Evolutionary conservation across 2,113 vertebrate species (phyloP).

Genomic region (Tenebrosternarchus preto): DNA sequence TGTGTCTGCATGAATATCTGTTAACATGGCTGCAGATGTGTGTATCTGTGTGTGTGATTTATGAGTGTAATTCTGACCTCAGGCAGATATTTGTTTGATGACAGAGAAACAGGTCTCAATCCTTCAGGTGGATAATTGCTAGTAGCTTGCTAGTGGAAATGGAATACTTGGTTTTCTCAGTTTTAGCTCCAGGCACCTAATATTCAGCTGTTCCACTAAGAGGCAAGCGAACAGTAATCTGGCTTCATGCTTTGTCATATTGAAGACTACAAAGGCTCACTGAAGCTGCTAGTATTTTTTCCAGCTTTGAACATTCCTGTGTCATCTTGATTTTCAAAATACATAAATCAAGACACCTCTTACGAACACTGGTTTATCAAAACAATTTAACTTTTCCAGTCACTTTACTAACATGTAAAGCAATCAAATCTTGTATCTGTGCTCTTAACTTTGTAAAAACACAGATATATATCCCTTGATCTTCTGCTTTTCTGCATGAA

Average conservation of each 20-base stretch:
- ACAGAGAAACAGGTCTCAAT: constrained; percentile 75
- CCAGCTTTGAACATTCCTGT: neutral
- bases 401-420: neutral
- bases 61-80: constrained; percentile 66
- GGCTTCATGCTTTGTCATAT: constrained; percentile 39
- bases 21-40: constrained; percentile 46
- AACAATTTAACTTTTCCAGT: neutral
- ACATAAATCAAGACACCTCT: neutral
- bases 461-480: neutral
- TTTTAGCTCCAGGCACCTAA: constrained; percentile 61
- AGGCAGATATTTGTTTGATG: constrained; percentile 80
- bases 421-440: neutral
- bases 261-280: constrained; percentile 22
- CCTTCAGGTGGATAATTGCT: constrained; percentile 81
- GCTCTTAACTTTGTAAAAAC: too few species aligned
- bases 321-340: neutral
- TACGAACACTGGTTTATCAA: neutral
- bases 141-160: constrained; percentile 73
- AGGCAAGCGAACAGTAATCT: constrained; percentile 33
- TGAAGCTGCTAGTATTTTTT: neutral
- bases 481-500: constrained; percentile 46
- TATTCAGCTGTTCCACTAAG: constrained; percentile 53
- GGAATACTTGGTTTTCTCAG: constrained; percentile 68
- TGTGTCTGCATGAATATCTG: constrained; percentile 45
- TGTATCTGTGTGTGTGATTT: constrained; percentile 65